A percentile compares a stretch with the other conserved stretches of the same genome.
Conservation (phyloP, 1,140 invertebrate species). For the Hetaerina americana region DNA sequence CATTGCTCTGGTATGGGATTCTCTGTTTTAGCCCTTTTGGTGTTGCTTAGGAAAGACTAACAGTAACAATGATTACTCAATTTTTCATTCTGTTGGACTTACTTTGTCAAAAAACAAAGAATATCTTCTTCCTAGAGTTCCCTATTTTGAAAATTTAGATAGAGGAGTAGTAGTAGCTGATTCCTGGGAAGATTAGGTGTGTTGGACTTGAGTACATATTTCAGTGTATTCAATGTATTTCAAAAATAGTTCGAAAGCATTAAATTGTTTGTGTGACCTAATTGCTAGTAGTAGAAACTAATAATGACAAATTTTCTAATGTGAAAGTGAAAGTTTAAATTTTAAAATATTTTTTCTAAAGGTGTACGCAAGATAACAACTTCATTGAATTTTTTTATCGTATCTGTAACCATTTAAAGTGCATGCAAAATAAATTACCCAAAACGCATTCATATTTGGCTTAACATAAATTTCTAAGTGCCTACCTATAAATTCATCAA, state of each 20-base stretch:
- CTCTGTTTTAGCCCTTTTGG: no score
- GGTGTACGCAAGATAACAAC: not conserved
- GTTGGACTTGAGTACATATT: not conserved
- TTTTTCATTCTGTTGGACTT: not conserved
- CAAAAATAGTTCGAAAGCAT: not conserved
- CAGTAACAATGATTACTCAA: not conserved
- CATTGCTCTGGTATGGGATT: no score
- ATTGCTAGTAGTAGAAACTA: not conserved
- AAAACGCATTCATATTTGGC: not conserved
- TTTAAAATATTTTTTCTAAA: not conserved
- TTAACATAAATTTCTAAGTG: not conserved
- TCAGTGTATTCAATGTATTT: not conserved
- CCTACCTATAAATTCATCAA: not conserved
- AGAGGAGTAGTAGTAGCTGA: not conserved
- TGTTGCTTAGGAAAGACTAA: no score
- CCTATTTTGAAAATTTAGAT: not conserved
- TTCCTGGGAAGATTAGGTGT: not conserved
- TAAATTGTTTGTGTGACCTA: not conserved
- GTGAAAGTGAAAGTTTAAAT: not conserved
- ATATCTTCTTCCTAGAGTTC: not conserved
- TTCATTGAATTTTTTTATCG: not conserved
- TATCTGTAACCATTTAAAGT: not conserved
- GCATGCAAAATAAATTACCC: not conserved
- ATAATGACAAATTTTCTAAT: not conserved
- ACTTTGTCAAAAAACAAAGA: not conserved